Conservation (phyloP, 2,888 invertebrate species). For the Unio delphinus region DNA sequence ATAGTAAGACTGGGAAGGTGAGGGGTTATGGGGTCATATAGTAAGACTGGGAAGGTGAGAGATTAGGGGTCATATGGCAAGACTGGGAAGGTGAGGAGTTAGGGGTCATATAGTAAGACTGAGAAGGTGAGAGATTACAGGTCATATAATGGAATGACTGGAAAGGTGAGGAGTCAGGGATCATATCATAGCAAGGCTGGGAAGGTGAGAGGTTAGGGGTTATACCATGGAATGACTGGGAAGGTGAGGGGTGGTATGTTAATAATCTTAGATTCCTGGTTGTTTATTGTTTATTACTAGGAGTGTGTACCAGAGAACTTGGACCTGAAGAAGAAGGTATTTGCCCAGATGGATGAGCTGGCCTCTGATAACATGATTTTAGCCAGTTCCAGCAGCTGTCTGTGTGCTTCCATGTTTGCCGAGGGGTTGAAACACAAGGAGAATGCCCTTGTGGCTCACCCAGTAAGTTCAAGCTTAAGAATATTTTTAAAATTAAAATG, state of each 20-base stretch:
- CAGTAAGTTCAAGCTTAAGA: slow-evolving; percentile 73
- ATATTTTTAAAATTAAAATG: neutral
- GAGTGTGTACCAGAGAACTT: slow-evolving; percentile 95
- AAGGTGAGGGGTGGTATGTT: neutral
- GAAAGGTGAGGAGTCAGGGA: too few relatives aligned
- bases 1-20: too few relatives aligned
- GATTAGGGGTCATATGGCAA: too few relatives aligned
- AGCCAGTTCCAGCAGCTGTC: slow-evolving; percentile 95
- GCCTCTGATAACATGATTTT: slow-evolving; percentile 74
- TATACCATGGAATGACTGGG: too few relatives aligned
- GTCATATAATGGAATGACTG: too few relatives aligned
- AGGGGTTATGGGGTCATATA: too few relatives aligned
- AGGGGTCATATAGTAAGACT: too few relatives aligned
- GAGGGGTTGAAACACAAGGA: slow-evolving; percentile 82
- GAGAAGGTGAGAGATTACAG: too few relatives aligned
- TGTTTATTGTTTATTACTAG: slow-evolving; percentile 69
- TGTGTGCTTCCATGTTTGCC: slow-evolving; percentile 89
- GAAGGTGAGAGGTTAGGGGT: too few relatives aligned
- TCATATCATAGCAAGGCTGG: too few relatives aligned
- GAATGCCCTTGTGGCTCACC: slow-evolving; percentile 80
- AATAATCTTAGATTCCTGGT: neutral
- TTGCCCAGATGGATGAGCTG: slow-evolving; percentile 83
- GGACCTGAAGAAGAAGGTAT: slow-evolving; percentile 87
- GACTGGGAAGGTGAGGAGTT: too few relatives aligned
- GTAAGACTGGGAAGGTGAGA: too few relatives aligned